Evolutionary conservation across 2,888 invertebrate species (phyloP).

Genomic region (Dryobota labecula): DNA sequence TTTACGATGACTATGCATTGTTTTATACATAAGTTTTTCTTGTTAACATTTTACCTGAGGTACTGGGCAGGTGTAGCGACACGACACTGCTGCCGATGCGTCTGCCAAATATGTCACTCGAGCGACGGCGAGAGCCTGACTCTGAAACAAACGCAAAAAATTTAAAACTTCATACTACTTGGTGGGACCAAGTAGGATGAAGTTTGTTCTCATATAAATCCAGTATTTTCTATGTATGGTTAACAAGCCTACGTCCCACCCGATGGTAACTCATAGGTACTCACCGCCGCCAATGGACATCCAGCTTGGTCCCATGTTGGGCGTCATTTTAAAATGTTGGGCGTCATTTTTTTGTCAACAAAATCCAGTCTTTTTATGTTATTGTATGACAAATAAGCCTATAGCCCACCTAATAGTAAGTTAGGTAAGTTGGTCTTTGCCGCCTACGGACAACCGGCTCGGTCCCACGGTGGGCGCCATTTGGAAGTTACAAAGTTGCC

Average conservation of each 20-base stretch:
- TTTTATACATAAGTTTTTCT: background rate
- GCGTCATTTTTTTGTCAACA: background rate
- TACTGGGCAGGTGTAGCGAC: slow-evolving; percentile 83
- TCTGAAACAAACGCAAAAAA: slow-evolving; percentile 65
- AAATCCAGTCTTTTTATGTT: background rate
- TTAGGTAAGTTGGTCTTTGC: no score
- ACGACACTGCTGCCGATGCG: slow-evolving; percentile 80
- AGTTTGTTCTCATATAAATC: background rate
- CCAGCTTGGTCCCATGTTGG: background rate
- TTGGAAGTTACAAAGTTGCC: background rate
- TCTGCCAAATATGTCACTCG: slow-evolving; percentile 75
- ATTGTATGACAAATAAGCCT: background rate
- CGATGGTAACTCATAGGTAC: no score
- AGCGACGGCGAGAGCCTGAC: slow-evolving; percentile 73
- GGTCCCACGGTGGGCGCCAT: background rate
- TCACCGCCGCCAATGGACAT: background rate
- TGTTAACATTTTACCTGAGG: slow-evolving; percentile 75
- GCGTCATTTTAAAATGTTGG: slow-evolving; percentile 12
- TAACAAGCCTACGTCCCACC: background rate
- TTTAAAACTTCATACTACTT: background rate
- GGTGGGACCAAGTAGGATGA: background rate
- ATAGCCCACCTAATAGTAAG: background rate
- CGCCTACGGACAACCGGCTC: fast-evolving
- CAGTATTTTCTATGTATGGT: background rate
- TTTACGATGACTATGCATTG: background rate